Evolutionary conservation across 2,888 invertebrate species (phyloP).

Genomic region (Cabera pusaria): DNA sequence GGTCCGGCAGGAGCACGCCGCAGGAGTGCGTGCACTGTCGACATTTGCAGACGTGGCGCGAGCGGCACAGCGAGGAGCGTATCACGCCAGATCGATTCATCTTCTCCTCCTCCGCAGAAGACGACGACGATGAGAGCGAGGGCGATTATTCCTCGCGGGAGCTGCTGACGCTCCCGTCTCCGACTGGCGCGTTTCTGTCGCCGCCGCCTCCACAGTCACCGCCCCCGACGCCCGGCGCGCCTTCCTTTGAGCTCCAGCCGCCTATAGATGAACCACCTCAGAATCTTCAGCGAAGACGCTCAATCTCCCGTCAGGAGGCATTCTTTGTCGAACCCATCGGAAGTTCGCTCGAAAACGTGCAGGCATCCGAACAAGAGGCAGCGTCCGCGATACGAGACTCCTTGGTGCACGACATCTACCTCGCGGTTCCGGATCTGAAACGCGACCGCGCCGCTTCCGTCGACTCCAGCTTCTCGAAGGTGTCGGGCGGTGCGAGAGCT

Average conservation of each 20-base stretch:
- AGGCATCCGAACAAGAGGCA: conserved; percentile 75
- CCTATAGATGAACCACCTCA: conserved; percentile 71
- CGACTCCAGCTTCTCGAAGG: conserved; percentile 93
- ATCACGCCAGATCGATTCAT: conserved; percentile 63
- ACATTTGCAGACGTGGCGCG: conserved; percentile 89
- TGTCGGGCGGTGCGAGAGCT: conserved; percentile 87
- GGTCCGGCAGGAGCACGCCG: conserved; percentile 86
- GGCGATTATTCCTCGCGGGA: conserved; percentile 81
- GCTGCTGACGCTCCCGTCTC: conserved; percentile 84
- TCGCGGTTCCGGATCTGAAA: conserved; percentile 92
- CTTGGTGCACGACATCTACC: conserved; percentile 88
- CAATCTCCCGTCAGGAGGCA: conserved; percentile 91
- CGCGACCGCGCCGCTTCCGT: conserved; percentile 94
- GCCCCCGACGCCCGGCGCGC: conserved; percentile 80
- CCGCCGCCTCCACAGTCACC: conserved; percentile 68
- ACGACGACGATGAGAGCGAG: conserved; percentile 76
- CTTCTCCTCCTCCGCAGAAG: conserved; percentile 71
- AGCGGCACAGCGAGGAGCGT: conserved; percentile 73
- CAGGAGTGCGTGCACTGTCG: conserved; percentile 90
- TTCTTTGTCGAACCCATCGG: conserved; percentile 90
- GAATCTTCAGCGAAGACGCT: conserved; percentile 69
- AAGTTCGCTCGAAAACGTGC: conserved; percentile 87
- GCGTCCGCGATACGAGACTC: conserved; percentile 58
- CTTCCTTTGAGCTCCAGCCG: conserved; percentile 83
- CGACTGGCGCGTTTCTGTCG: conserved; percentile 62